Base-by-base conservation (phyloP, 2,888 invertebrate genomes). In the Bombylius major region DNA sequence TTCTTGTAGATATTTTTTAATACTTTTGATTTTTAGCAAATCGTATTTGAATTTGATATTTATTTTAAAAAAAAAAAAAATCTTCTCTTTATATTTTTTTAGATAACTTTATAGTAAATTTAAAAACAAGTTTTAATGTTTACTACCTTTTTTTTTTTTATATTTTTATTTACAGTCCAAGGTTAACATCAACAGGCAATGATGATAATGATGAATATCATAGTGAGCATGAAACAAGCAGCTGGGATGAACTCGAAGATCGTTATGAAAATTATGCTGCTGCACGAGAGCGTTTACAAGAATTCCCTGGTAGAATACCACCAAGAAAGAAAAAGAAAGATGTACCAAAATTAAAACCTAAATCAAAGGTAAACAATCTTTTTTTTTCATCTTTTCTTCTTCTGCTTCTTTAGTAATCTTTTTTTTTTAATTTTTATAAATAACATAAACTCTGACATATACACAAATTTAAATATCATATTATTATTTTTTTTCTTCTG, bases 231-330 rank as follows among this genome's bases (percentile, higher is more conserved):
- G 73, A 74, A 65, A 69, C 72, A 63, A 71, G 72, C 64, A 71
- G 72, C 64, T 70, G 70, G 70, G 73, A 72, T 62, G 72, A 74
- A 63, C 67, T 69, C 61, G 73, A 73, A 47, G 74, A 73, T 64
- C 73, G 73, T 60, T 72, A 67, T 62, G 68, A 69, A 52, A 71
- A 72, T 61, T 73, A 69, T 62, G 70, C 72, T 60, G 72, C 72
- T 50, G 72, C 70, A 45, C 70, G 75, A 42, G 74, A 75, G 56
- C 69, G 70, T 45, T 62, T 74, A n/a, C 72, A 73, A 65, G 74
- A 73, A 65, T 74, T 74, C 61, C 70, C 67, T 58, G 74, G 75
- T 55, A 69, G 73, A 60, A 72, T 74, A 65, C 74, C 74, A 62
- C 72, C 71, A 47, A 69, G 72, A 56, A 73, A 73, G 64, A 73